Base-by-base conservation (phyloP, 2,888 invertebrate genomes). In the Macropis europaea region DNA sequence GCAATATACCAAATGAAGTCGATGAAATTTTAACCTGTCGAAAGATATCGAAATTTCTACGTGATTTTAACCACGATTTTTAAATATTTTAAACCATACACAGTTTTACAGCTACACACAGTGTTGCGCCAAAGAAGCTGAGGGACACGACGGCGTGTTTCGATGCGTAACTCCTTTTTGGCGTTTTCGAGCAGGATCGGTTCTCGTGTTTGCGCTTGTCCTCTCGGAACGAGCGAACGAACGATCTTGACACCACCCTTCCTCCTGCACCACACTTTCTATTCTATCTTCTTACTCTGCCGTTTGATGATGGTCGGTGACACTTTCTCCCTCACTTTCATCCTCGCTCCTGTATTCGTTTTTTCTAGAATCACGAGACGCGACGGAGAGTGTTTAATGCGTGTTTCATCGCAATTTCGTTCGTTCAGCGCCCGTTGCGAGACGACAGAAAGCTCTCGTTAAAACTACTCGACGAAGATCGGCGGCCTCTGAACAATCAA, bases 1-100 rank as follows among this genome's bases (percentile, higher is more conserved):
- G 13, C 15, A 4, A 24, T n/a, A 36, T 28, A 22, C 6, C 9
- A 1, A 36, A 50, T 24, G 34, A 11, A 42, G 38, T n/a, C 15
- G 40, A 19, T 26, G n/a, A 48, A 30, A 56, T 71, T 60, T 60
- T 54, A 54, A 67, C 15, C 6, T 22, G 17, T 59, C 13, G 13
- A 40, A 6, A 7, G n/a, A 43, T 3, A 48, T 71, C 50, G 42
- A 17, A 6, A 40, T 32, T 38, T 38, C 2, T 6, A 9, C 2
- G 15, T 40, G 13, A 53, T 32, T 63, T 54, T 48, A 42, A 40
- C 11, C 0, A 48, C 13, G 30, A 7, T 19, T 66, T 57, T 36
- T 50, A 32, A 43, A n/a, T n/a, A n/a, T n/a, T n/a, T n/a, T n/a
- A n/a, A n/a, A n/a, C n/a, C n/a, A n/a, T n/a, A n/a, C n/a, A n/a